Evolutionary conservation across 2,888 invertebrate species (phyloP), one percentile per base, ranked within the genome.

Genomic region (Steromphala cineraria): DNA sequence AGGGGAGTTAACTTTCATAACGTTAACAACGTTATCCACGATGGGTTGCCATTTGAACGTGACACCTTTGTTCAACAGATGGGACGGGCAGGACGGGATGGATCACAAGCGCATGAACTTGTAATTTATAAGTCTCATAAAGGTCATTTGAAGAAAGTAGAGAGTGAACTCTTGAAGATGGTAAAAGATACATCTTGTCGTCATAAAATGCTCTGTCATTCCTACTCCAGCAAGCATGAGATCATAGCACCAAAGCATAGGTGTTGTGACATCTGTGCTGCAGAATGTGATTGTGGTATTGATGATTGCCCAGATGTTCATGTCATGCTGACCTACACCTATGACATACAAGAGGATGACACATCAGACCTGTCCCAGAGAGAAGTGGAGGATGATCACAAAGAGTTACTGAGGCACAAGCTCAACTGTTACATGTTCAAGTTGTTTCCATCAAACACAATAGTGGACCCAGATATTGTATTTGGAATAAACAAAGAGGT

Each of bases 61-160:
- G 82, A 85, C 21, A 85, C 80, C 21, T 84, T 83, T 78, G 79
- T 84, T 7, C 84, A 85, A 52, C 83, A 84, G 46, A 83, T 85
- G 79, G 83, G 83, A 24, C 36, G 84, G 24, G 83, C 82, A 19
- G 85, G 83, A 15, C 53, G 84, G 21, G 83, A 83, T 80, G 83
- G 82, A 24, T 15, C 31, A 19, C 76, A 79, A 28, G 56, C 82
- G 8, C 52, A 85, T 77, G 81, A 81, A 80, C 67, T 85, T 17
- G 40, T 83, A 17, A 28, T 84, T 19, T 83, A 76, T 53, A 82
- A 79, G 40, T n/a, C 31, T 7, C 82, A 82, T 76, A 83, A 79
- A 21, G 62, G 80, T 13, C 82, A 82, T 52, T 53, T 85, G 74
- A 82, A 80, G 28, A 56, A 78, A 8, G 55, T 81, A 15, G 84